phyloP scores from a whole-genome alignment of 2,797 vertebrate species.

The Enteromius anoplus region DNA sequence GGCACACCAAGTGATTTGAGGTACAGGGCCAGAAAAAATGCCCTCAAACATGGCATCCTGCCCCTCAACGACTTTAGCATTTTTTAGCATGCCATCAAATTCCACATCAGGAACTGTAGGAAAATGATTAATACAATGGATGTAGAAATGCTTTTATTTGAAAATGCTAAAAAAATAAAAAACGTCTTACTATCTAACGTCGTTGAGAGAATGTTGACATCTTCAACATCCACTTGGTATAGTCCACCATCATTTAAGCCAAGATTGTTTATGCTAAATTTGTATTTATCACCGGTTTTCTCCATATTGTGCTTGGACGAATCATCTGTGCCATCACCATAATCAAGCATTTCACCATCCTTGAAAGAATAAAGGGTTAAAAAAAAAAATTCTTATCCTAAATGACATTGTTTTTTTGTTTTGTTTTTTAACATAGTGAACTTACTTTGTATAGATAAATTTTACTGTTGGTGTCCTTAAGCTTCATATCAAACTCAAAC shows the following conservation, averaged over 20 bases:
- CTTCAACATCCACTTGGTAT: conserved; percentile 88
- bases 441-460: conserved; percentile 88
- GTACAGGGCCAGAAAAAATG: conserved; percentile 76
- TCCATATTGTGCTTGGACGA: conserved; percentile 77
- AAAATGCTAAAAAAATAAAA: background rate
- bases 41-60: conserved; percentile 81
- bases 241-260: conserved; percentile 84
- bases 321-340: conserved; percentile 65
- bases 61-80: conserved; percentile 72
- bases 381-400: background rate
- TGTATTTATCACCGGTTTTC: conserved; percentile 75
- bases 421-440: background rate
- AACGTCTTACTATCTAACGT: conserved; percentile 76
- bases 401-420: background rate
- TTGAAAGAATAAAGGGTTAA: conserved; percentile 48
- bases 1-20: conserved; percentile 80
- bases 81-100: conserved; percentile 73
- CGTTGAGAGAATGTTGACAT: conserved; percentile 82
- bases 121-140: conserved; percentile 3
- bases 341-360: conserved; percentile 70
- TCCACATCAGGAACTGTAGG: conserved; percentile 72
- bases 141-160: background rate
- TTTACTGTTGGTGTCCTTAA: conserved; percentile 77
- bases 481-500: conserved; percentile 83
- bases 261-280: conserved; percentile 82